These are phyloP conservation scores for Hyphantria cunea DNA, from an alignment of 1,140 invertebrate species.

Conservation along the genomic window DNA sequence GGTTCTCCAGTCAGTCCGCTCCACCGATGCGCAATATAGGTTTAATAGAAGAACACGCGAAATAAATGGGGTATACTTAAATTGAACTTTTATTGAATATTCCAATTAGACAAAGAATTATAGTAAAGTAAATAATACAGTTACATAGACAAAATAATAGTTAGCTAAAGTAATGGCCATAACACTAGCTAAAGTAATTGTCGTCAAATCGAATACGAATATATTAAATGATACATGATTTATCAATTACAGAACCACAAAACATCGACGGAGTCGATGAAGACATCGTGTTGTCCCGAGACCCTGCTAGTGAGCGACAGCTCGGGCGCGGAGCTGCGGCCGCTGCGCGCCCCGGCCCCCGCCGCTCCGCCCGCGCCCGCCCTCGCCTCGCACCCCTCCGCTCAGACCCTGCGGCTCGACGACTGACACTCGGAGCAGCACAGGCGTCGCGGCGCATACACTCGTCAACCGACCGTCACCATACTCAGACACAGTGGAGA, in stretches of 20 bases:
- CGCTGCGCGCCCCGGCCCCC: slow-evolving; percentile 43
- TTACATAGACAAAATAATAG: no score
- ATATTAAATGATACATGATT: background rate
- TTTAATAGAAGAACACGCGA: no score
- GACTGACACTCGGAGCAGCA: slow-evolving; percentile 33
- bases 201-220: background rate
- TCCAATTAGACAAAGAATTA: no score
- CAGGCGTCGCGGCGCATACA: background rate
- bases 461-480: background rate
- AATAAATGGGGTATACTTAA: no score
- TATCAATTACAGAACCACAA: slow-evolving; percentile 58
- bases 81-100: no score
- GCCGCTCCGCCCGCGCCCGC: slow-evolving; percentile 22
- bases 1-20: no score
- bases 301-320: slow-evolving; percentile 66
- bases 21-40: no score
- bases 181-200: no score
- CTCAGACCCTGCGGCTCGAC: slow-evolving; percentile 9
- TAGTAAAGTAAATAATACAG: no score
- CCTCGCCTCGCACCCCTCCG: background rate
- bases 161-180: no score
- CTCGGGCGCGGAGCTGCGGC: slow-evolving; percentile 60
- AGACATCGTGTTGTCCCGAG: slow-evolving; percentile 72
- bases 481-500: background rate
- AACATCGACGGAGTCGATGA: slow-evolving; percentile 66